Percentiles rank a stretch among this genome's conserved stretches.
phyloP scores from a whole-genome alignment of 2,113 vertebrate species.

The Neomonachus schauinslandi region DNA sequence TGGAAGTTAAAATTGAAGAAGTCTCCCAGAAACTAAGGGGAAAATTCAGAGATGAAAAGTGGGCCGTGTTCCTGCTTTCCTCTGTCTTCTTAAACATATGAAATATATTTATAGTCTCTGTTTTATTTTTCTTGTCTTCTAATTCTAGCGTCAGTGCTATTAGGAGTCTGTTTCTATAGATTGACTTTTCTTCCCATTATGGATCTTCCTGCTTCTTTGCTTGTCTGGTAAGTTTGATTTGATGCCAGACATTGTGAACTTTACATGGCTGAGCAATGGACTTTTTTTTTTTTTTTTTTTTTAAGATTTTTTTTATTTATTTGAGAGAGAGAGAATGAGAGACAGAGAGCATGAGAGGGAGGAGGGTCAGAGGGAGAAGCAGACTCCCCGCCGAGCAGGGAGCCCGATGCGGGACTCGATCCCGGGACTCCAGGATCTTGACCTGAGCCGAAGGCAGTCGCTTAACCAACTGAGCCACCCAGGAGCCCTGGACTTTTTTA shows the following conservation, averaged over 20 bases:
- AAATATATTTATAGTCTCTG: neutral
- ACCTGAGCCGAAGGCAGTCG: no score
- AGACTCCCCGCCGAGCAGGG: no score
- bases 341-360: no score
- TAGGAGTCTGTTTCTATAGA: neutral
- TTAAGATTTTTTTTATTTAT: no score
- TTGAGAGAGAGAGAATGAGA: no score
- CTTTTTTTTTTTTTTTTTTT: neutral
- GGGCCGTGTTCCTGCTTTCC: neutral
- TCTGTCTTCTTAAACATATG: neutral
- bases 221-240: neutral
- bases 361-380: no score
- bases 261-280: neutral
- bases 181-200: neutral
- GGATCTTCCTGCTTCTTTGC: neutral
- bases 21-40: neutral
- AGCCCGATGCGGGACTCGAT: no score
- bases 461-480: no score
- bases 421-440: no score
- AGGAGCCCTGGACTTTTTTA: neutral
- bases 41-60: neutral
- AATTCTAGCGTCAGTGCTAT: neutral
- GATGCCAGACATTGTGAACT: neutral
- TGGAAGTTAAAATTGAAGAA: neutral
- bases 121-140: neutral